phyloP scores from a whole-genome alignment of 2,797 vertebrate genomes.

The Melanotaenia parkinsoni region DNA sequence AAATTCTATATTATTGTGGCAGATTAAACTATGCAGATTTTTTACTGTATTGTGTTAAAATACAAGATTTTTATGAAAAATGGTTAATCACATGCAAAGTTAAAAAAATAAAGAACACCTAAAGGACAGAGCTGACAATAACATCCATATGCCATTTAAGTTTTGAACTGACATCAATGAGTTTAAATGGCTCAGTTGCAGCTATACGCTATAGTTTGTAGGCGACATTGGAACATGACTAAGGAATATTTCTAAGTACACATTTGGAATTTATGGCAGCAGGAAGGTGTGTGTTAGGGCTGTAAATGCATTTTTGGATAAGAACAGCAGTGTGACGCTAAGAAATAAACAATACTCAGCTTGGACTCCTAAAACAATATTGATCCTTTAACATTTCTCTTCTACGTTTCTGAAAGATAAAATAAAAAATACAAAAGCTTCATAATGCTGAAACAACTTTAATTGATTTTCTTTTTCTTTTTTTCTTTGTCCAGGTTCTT shows the following conservation, averaged over 20 bases:
- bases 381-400: background rate
- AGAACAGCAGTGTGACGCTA: slow-evolving; percentile 7
- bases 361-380: background rate
- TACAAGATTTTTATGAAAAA: background rate
- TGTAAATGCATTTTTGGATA: slow-evolving; percentile 1
- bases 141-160: no score
- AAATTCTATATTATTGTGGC: background rate
- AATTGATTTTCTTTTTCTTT: background rate
- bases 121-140: background rate
- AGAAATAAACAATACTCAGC: background rate
- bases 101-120: background rate
- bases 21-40: background rate
- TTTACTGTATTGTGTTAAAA: background rate
- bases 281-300: background rate
- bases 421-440: background rate
- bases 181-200: background rate
- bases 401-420: background rate
- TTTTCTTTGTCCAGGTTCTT: slow-evolving; percentile 85
- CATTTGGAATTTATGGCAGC: background rate
- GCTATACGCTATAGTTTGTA: background rate
- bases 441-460: background rate
- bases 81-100: no score
- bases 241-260: background rate
- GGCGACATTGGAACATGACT: background rate
- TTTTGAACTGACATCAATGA: no score